phyloP scores from a whole-genome alignment of 1,140 invertebrate genomes.

The Archivesica marissinica region DNA sequence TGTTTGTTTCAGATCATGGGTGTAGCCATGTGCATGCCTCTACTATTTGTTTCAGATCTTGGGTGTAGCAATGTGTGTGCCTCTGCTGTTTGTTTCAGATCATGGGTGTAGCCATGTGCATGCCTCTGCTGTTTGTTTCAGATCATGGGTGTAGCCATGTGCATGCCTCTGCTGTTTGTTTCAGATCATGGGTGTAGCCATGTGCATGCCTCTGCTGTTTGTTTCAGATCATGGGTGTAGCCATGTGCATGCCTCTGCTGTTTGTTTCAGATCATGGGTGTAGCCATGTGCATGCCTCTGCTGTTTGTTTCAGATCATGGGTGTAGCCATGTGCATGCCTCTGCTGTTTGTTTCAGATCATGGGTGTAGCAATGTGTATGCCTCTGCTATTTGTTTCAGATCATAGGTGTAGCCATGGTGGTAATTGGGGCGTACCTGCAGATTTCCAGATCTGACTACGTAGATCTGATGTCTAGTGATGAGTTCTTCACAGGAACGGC shows the following conservation, averaged over 20 bases:
- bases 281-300: background rate
- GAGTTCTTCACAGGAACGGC: conserved; percentile 89
- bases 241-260: background rate
- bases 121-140: too few relatives aligned
- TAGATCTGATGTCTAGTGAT: conserved; percentile 89
- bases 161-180: too few relatives aligned
- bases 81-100: too few relatives aligned
- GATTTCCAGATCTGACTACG: conserved; percentile 89
- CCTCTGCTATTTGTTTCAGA: conserved; percentile 84
- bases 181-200: too few relatives aligned
- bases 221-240: background rate
- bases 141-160: too few relatives aligned
- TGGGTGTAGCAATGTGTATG: background rate
- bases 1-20: too few relatives aligned
- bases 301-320: background rate
- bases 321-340: background rate
- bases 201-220: background rate
- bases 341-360: background rate
- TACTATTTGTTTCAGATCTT: too few relatives aligned
- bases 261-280: background rate
- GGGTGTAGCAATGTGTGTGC: too few relatives aligned
- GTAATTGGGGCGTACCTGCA: conserved; percentile 90
- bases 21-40: too few relatives aligned
- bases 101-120: too few relatives aligned
- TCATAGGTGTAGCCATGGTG: conserved; percentile 90